Conservation (phyloP, 1,140 invertebrate genomes). For the Telenomus remus region DNA sequence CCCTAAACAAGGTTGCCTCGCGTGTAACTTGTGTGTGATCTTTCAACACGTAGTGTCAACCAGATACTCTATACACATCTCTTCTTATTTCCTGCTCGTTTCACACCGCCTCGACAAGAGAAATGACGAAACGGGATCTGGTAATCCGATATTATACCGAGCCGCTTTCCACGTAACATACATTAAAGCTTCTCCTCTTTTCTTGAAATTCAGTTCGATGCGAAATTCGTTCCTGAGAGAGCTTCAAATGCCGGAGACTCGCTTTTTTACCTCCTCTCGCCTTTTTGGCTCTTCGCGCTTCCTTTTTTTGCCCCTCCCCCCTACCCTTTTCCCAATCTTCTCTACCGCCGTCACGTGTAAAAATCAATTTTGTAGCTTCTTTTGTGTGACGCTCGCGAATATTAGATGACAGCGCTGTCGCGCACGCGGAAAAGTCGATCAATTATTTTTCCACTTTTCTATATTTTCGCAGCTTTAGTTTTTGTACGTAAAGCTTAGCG, state of each 20-base stretch:
- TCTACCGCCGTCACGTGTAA: conserved; percentile 11
- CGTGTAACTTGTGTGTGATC: conserved; percentile 43
- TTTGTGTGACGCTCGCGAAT: conserved; percentile 4
- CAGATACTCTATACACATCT: not conserved
- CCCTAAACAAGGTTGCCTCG: conserved; percentile 64
- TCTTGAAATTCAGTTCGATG: conserved; percentile 55
- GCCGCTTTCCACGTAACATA: conserved; percentile 58
- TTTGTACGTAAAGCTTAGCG: no score
- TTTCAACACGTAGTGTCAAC: conserved; percentile 15
- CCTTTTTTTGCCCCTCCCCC: conserved; percentile 7
- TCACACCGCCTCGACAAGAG: conserved; percentile 11
- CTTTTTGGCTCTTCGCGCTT: conserved; percentile 9
- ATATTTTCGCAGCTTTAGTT: no score
- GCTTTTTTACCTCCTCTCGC: conserved; percentile 16
- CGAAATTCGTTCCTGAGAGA: conserved; percentile 53
- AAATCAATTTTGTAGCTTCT: conserved; percentile 17
- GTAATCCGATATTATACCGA: conserved; percentile 70
- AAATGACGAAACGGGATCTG: conserved; percentile 45
- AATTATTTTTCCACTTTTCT: no score
- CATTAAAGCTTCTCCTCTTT: conserved; percentile 57
- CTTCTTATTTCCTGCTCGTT: not conserved
- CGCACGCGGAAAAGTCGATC: not conserved
- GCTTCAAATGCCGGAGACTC: conserved; percentile 21
- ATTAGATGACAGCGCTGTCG: conserved; percentile 4
- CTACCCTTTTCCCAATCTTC: no score